Conservation (phyloP, 2,888 invertebrate genomes). For the Clepsis dumicolana region DNA sequence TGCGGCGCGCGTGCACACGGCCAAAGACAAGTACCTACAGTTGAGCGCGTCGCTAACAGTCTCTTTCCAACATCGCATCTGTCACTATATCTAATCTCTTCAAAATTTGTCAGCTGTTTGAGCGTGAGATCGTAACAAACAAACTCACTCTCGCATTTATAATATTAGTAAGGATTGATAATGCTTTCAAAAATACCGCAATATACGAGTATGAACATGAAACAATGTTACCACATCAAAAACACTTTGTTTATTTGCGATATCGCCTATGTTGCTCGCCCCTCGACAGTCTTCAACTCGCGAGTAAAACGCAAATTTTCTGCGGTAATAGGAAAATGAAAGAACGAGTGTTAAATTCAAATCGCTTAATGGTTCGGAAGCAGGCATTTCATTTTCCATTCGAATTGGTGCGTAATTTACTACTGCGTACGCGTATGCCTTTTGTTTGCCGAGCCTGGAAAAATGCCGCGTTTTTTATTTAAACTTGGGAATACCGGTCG, state of each 20-base stretch:
- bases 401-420: conserved; percentile 82
- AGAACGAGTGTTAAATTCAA: conserved; percentile 85
- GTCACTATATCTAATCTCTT: too few species aligned
- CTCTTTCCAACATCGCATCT: too few species aligned
- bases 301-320: conserved; percentile 71
- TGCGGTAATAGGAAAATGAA: conserved; percentile 82
- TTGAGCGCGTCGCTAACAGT: too few species aligned
- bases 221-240: conserved; percentile 11
- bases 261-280: conserved; percentile 32
- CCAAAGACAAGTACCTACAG: too few species aligned
- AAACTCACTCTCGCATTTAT: too few species aligned
- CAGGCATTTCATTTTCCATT: conserved; percentile 85
- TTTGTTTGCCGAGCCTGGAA: conserved; percentile 70
- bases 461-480: conserved; percentile 51
- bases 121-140: too few species aligned
- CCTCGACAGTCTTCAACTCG: conserved; percentile 51
- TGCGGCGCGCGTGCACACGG: too few species aligned
- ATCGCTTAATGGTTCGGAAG: conserved; percentile 83
- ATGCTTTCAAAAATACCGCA: background rate
- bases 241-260: conserved; percentile 22
- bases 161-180: background rate
- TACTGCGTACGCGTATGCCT: conserved; percentile 73
- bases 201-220: background rate
- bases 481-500: conserved; percentile 43
- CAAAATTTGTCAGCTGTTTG: too few species aligned